Evolutionary conservation across 37 sponge, comb jelly and placozoan species (phyloP).

Genomic region (Spongilla lacustris): DNA sequence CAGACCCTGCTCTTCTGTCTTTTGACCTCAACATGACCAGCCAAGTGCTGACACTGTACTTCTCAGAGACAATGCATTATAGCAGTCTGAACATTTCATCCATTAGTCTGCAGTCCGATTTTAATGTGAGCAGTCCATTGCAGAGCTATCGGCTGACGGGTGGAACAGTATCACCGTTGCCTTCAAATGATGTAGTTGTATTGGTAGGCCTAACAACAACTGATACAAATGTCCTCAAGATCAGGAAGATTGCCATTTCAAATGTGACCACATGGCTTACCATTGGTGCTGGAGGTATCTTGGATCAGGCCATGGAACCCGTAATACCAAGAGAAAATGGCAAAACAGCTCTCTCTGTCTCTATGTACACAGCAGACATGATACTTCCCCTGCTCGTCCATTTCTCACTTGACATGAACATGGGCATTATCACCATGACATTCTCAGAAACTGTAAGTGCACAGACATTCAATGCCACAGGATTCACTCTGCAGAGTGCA

Average conservation of each 20-base stretch:
- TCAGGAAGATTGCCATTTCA: constrained; percentile 55
- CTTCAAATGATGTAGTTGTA: constrained; percentile 48
- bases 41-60: constrained; percentile 68
- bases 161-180: constrained; percentile 34
- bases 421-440: constrained; percentile 49
- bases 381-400: constrained; percentile 59
- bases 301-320: constrained; percentile 66
- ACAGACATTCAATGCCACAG: constrained; percentile 71
- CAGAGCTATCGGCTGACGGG: constrained; percentile 51
- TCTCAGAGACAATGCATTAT: constrained; percentile 86
- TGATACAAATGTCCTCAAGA: constrained; percentile 82
- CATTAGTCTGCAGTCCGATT: constrained; percentile 64
- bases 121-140: constrained; percentile 21
- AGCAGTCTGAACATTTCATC: constrained; percentile 51
- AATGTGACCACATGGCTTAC: constrained; percentile 56
- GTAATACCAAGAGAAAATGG: constrained; percentile 45
- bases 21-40: constrained; percentile 86
- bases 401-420: constrained; percentile 73
- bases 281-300: constrained; percentile 46
- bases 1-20: constrained; percentile 50
- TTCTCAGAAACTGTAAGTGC: constrained; percentile 84
- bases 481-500: constrained; percentile 70
- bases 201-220: constrained; percentile 31
- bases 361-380: constrained; percentile 57
- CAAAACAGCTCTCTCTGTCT: constrained; percentile 46